Conservation (phyloP, 2,113 vertebrate species). For the Strigops habroptila region DNA sequence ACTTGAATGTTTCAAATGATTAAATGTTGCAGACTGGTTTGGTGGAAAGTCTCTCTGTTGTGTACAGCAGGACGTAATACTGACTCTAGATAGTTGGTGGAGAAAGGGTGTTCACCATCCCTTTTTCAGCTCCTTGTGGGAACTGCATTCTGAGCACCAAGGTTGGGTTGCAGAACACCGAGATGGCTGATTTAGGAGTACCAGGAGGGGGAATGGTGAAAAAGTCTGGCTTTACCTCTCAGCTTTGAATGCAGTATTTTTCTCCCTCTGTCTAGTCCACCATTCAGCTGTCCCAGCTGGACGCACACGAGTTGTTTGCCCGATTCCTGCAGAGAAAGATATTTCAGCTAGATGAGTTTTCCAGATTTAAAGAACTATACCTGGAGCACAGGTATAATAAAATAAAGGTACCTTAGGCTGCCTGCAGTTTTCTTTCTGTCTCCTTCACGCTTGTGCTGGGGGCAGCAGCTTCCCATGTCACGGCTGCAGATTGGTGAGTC, state of each 20-base stretch:
- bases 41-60: neutral
- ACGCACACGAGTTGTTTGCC: neutral
- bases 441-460: neutral
- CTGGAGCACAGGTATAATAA: neutral
- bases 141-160: neutral
- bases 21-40: constrained; percentile 48
- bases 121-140: neutral
- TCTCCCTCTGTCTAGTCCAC: neutral
- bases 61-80: neutral
- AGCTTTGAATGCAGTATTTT: neutral
- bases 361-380: constrained; percentile 10
- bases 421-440: neutral
- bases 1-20: constrained; percentile 50
- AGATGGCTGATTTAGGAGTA: neutral
- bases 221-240: neutral
- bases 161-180: neutral
- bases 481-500: neutral
- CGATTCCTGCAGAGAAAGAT: neutral
- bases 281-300: neutral
- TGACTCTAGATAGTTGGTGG: fast-evolving
- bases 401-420: neutral
- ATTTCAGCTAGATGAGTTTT: constrained; percentile 27
- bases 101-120: neutral
- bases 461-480: neutral
- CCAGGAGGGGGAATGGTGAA: neutral